Percentiles rank a stretch among this genome's conserved stretches.
These are phyloP conservation scores for Craniophora ligustri DNA, from an alignment of 2,888 invertebrate species.

Conservation along the genomic window DNA sequence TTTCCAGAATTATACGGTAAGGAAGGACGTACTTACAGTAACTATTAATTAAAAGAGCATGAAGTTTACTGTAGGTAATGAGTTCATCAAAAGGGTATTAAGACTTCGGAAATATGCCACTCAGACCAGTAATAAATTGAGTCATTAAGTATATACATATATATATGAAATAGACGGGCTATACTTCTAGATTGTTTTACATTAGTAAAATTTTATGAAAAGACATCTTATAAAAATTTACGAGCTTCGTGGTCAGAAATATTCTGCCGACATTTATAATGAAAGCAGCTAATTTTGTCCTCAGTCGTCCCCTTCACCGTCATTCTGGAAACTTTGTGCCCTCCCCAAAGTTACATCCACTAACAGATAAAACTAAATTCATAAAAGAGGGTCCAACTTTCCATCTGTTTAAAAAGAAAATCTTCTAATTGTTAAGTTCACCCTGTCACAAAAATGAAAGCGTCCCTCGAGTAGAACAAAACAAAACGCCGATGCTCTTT, in stretches of 20 bases:
- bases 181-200: not conserved
- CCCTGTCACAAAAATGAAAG: conserved; percentile 8
- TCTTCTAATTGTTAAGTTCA: conserved; percentile 13
- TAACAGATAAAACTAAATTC: conserved; percentile 1
- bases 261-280: not conserved
- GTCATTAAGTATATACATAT: too few relatives aligned
- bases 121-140: too few relatives aligned
- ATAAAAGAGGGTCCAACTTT: conserved; percentile 2
- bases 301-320: conserved; percentile 1
- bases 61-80: too few relatives aligned
- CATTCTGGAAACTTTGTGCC: conserved; percentile 23
- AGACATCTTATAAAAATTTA: not conserved
- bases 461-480: conserved; percentile 29
- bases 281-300: not conserved
- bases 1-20: too few relatives aligned
- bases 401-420: conserved; percentile 5
- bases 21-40: too few relatives aligned
- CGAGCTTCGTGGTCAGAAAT: not conserved
- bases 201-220: not conserved
- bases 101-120: too few relatives aligned
- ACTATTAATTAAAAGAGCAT: too few relatives aligned
- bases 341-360: not conserved
- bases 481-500: conserved; percentile 16
- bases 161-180: too few relatives aligned
- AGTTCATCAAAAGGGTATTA: too few relatives aligned